Percentiles rank a stretch among this genome's conserved stretches.
Conservation (phyloP, 2,797 vertebrate species). For the Lagocephalus sceleratus region DNA sequence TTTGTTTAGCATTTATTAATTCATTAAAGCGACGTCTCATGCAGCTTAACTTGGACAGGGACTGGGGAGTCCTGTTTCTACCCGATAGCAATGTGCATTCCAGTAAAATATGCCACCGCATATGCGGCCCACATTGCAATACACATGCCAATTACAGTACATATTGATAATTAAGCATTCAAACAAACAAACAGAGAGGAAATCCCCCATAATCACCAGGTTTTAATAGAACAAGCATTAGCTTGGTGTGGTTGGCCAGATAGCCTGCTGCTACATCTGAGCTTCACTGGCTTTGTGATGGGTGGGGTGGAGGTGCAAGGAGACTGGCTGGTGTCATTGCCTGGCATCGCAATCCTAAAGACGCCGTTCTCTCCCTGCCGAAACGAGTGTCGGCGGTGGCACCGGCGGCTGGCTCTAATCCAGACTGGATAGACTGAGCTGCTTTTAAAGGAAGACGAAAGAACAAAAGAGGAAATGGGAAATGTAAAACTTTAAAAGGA, state of each 20-base stretch:
- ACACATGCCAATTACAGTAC: slow-evolving; percentile 66
- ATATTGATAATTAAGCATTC: slow-evolving; percentile 75
- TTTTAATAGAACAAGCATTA: slow-evolving; percentile 75
- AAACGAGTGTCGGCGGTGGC: slow-evolving; percentile 27
- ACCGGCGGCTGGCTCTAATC: slow-evolving; percentile 70
- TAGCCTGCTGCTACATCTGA: slow-evolving; percentile 68
- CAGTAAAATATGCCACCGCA: slow-evolving; percentile 52
- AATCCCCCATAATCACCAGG: slow-evolving; percentile 68
- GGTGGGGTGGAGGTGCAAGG: slow-evolving; percentile 2
- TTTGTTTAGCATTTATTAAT: slow-evolving; percentile 73
- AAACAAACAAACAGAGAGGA: slow-evolving; percentile 73
- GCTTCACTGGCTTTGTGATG: slow-evolving; percentile 40
- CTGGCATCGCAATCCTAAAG: slow-evolving; percentile 68
- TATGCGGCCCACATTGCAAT: slow-evolving; percentile 52
- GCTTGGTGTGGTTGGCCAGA: slow-evolving; percentile 67
- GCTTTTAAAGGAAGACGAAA: slow-evolving; percentile 71
- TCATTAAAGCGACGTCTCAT: slow-evolving; percentile 67
- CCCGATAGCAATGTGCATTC: slow-evolving; percentile 58
- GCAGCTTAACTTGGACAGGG: slow-evolving; percentile 63
- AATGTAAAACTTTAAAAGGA: slow-evolving; percentile 74
- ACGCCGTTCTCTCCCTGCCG: slow-evolving; percentile 56
- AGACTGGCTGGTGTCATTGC: slow-evolving; percentile 70
- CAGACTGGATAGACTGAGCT: slow-evolving; percentile 72
- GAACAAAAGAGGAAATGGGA: slow-evolving; percentile 69
- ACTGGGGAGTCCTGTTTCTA: slow-evolving; percentile 64